Evolutionary conservation across 2,113 vertebrate species (phyloP).

Genomic region (Aptenodytes patagonicus): DNA sequence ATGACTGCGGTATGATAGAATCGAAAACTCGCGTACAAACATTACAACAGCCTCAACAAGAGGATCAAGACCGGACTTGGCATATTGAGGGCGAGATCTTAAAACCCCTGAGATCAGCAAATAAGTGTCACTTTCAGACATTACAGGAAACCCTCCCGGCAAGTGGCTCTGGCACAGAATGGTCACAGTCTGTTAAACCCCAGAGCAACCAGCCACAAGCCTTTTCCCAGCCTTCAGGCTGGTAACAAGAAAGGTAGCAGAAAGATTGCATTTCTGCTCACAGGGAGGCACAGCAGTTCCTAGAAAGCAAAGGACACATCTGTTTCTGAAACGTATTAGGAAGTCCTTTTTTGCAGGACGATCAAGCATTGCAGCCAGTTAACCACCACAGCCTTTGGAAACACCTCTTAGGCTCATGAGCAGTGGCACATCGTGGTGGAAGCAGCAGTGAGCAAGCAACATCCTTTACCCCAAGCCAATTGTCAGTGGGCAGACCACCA

Average conservation of each 20-base stretch:
- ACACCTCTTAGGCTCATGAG: fast-evolving
- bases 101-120: neutral
- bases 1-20: neutral
- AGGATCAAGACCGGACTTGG: neutral
- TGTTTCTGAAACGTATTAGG: neutral
- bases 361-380: neutral
- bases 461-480: neutral
- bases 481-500: neutral
- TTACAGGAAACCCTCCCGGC: neutral
- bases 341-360: neutral
- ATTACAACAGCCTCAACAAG: neutral
- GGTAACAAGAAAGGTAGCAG: neutral
- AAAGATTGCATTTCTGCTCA: neutral
- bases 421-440: fast-evolving
- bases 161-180: neutral
- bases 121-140: neutral
- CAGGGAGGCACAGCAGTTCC: neutral
- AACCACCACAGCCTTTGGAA: neutral
- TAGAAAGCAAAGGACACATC: neutral
- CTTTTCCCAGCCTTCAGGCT: neutral
- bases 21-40: fast-evolving
- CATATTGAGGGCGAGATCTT: constrained; percentile 16
- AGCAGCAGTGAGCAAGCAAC: neutral
- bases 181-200: neutral
- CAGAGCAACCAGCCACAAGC: neutral